Evolutionary conservation across 1,140 invertebrate species (phyloP), one percentile per base, ranked within the genome.

Genomic region (Drosophila lacertosa): DNA sequence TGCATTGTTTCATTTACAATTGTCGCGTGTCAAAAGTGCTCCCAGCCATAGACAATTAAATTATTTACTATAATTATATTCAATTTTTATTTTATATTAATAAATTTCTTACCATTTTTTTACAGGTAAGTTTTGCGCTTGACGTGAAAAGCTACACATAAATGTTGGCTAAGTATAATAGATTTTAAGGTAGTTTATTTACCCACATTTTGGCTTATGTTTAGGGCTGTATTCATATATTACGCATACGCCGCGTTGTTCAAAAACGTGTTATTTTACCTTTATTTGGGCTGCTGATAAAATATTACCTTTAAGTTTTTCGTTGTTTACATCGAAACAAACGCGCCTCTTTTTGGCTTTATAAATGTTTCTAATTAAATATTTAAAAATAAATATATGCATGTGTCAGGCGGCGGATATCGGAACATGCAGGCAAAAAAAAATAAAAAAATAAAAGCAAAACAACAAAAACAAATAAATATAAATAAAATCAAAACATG

Each of bases 311-410:
- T 3, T n/a, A 4, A 42, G 26, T 16, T 54, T 11, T n/a, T 40
- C 24, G 22, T 2, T 24, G 22, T 24, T 39, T 26, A 32, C 15
- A 29, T 39, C 39, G 15, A 10, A 24, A 45, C 42, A 45, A 11
- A 2, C 33, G 33, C 32, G 29, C 13, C 20, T 24, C 33, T 6
- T 37, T 53, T 37, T 18, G 11, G 16, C 16, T 68, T 55, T 55
- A 62, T 40, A 26, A 54, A 57, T 62, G 70, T 50, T 62, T 71
- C 57, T 63, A 71, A 79, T 74, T 80, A 67, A 63, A 58, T 71
- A 37, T 69, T 55, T 66, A 32, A 54, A 76, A 81, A 62, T 73
- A 73, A 75, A 72, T 60, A 54, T 33, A 50, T 53, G 48, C 48
- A 53, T 35, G 55, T 58, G 75, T 32, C 40, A 42, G 72, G 57